A percentile compares a stretch with the other conserved stretches of the same genome.
phyloP scores from a whole-genome alignment of 2,888 invertebrate species.

The Gasteruption jaculator region DNA sequence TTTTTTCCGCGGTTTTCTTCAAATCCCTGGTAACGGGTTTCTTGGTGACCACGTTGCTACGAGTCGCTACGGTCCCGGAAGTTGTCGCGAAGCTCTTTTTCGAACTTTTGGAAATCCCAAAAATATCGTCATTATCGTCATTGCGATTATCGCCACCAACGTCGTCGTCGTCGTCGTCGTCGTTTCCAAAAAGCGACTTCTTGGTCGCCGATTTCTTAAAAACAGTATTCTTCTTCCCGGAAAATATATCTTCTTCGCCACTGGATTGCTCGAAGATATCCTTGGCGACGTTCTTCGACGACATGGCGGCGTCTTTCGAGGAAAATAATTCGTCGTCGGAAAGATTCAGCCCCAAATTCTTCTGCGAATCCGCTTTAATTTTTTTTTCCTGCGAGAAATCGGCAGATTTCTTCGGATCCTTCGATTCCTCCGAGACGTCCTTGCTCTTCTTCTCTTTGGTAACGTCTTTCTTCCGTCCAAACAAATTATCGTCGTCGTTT shows the following conservation, averaged over 20 bases:
- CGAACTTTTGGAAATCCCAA: slow-evolving; percentile 25
- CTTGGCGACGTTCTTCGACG: too few relatives aligned
- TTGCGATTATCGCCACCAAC: slow-evolving; percentile 30
- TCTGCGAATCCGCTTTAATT: slow-evolving; percentile 22
- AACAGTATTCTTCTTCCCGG: slow-evolving; percentile 27
- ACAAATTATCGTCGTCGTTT: slow-evolving; percentile 38
- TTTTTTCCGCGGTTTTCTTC: slow-evolving; percentile 45
- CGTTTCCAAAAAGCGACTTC: slow-evolving; percentile 31
- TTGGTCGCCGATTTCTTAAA: slow-evolving; percentile 24
- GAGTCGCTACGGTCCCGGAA: too few relatives aligned
- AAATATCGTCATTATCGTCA: slow-evolving; percentile 32
- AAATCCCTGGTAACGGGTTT: slow-evolving; percentile 40
- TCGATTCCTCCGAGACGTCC: slow-evolving; percentile 17
- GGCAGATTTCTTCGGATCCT: slow-evolving; percentile 18
- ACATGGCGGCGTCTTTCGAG: too few relatives aligned
- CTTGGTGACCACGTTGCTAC: too few relatives aligned
- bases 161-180: slow-evolving; percentile 29
- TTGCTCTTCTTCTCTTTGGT: slow-evolving; percentile 19
- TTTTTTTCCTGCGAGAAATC: slow-evolving; percentile 20
- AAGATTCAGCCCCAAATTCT: slow-evolving; percentile 14
- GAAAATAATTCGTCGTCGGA: slow-evolving; percentile 19
- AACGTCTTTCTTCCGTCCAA: too few relatives aligned
- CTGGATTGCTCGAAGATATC: slow-evolving; percentile 43
- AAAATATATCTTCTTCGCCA: slow-evolving; percentile 42
- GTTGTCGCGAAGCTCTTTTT: too few relatives aligned